Percentiles rank a stretch among this genome's conserved stretches.
Conservation (phyloP, 2,888 invertebrate genomes). For the Melolontha melolontha region DNA sequence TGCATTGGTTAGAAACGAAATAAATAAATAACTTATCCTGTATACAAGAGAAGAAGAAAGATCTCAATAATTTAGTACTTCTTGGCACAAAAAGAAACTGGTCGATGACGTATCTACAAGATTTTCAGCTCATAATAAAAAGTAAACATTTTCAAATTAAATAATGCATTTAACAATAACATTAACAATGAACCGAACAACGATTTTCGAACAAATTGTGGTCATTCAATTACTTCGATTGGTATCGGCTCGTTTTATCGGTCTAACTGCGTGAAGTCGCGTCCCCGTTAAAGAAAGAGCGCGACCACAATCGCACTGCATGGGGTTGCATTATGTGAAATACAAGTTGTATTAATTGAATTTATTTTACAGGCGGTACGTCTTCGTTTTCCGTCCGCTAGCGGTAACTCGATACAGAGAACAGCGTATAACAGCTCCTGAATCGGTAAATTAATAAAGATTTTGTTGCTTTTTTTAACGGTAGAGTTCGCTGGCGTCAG, state of each 20-base stretch:
- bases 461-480: constrained; percentile 29
- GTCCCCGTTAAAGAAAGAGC: constrained; percentile 30
- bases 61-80: not conserved
- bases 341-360: constrained; percentile 54
- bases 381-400: constrained; percentile 39
- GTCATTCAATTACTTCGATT: constrained; percentile 37
- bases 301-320: constrained; percentile 49
- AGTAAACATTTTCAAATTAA: constrained; percentile 33
- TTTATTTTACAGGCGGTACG: constrained; percentile 53
- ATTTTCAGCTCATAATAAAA: constrained; percentile 25
- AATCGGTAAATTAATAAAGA: constrained; percentile 45
- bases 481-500: constrained; percentile 9
- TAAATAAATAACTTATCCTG: too few relatives aligned
- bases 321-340: constrained; percentile 54
- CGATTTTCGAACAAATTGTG: constrained; percentile 36
- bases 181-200: constrained; percentile 26
- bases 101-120: constrained; percentile 24
- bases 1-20: too few relatives aligned
- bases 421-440: constrained; percentile 40
- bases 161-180: constrained; percentile 19
- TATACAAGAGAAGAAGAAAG: too few relatives aligned
- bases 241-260: constrained; percentile 36
- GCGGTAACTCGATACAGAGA: constrained; percentile 42
- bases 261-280: constrained; percentile 31
- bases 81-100: not conserved